These are phyloP conservation scores for Saccopteryx bilineata DNA, from an alignment of 2,113 vertebrate species.

Conservation along the genomic window DNA sequence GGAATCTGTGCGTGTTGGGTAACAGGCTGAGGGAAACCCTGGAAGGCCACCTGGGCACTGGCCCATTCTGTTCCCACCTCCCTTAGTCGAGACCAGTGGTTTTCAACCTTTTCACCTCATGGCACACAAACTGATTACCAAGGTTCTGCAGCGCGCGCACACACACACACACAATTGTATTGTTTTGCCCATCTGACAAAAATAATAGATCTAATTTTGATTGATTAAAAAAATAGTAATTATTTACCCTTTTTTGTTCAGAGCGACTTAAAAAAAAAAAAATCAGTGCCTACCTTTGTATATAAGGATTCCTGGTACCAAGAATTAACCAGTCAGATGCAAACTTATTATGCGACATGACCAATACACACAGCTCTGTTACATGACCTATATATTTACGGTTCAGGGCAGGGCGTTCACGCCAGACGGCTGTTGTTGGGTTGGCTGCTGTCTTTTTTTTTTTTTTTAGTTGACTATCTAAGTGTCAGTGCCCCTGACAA, in stretches of 20 bases:
- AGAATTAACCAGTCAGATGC: background rate
- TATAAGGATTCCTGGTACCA: background rate
- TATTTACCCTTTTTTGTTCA: background rate
- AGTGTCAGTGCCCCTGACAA: background rate
- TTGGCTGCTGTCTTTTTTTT: background rate
- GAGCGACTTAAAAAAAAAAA: background rate
- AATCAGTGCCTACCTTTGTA: background rate
- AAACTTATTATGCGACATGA: background rate
- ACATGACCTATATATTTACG: background rate
- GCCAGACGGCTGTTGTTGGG: background rate
- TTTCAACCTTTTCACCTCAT: background rate
- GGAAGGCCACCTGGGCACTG: background rate
- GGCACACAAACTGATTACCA: background rate
- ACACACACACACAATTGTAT: too few relatives aligned
- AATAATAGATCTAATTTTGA: background rate
- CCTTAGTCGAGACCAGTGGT: background rate
- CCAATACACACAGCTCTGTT: background rate
- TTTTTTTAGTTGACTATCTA: background rate
- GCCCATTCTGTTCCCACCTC: background rate
- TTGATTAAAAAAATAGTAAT: background rate
- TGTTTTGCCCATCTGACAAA: background rate
- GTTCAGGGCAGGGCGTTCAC: background rate
- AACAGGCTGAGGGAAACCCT: background rate
- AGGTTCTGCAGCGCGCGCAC: background rate
- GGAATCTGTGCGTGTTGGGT: fast-evolving